A percentile compares a stretch with the other conserved stretches of the same genome.
Evolutionary conservation across 2,113 vertebrate genomes (phyloP).

Genomic region (Psittacara wagleri): DNA sequence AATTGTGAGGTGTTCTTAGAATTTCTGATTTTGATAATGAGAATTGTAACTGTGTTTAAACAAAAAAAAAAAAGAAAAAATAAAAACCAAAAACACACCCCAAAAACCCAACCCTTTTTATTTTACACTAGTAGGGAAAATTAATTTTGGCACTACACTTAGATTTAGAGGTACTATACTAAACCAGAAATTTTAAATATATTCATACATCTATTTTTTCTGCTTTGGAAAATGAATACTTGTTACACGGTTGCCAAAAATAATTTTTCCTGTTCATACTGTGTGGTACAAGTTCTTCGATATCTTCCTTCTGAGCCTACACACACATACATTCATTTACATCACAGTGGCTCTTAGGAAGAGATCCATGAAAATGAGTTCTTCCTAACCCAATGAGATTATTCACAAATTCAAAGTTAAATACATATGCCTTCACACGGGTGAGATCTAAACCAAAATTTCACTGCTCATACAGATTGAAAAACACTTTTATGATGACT

Average conservation of each 20-base stretch:
- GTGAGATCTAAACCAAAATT: not conserved
- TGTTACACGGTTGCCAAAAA: not conserved
- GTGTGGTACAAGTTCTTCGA: not conserved
- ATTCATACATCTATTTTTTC: not conserved
- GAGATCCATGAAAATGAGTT: not conserved
- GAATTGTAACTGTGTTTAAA: not conserved
- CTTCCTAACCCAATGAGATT: not conserved
- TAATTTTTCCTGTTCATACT: not conserved
- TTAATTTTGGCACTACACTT: not conserved
- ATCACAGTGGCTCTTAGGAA: not conserved
- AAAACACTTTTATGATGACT: not conserved
- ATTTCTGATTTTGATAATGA: not conserved
- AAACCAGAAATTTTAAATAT: not conserved
- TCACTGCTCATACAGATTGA: not conserved
- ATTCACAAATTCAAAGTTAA: not conserved
- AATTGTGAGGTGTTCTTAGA: not conserved
- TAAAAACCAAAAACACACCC: not conserved
- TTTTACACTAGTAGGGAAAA: not conserved
- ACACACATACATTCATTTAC: not conserved
- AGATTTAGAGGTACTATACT: not conserved
- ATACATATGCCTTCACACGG: fast-evolving
- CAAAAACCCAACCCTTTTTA: not conserved
- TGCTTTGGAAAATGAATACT: not conserved
- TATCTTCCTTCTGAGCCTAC: not conserved
- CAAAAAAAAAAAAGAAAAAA: not conserved